Evolutionary conservation across 2,888 invertebrate species (phyloP).

Genomic region (Stenotaenia linearis): DNA sequence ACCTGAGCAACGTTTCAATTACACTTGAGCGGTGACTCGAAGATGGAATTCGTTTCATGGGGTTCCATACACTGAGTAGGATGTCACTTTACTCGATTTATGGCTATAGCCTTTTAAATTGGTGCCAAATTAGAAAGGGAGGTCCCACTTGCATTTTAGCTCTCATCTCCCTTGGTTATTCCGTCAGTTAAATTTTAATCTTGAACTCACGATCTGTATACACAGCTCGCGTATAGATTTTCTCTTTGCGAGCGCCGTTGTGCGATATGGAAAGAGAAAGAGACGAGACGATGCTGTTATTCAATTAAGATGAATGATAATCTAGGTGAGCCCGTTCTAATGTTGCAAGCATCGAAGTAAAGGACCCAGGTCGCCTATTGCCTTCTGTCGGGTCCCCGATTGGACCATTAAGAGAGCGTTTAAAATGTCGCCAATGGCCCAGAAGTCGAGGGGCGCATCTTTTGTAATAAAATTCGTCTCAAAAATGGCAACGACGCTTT

Average conservation of each 20-base stretch:
- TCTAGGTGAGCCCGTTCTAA: conserved; percentile 15
- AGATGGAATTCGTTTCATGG: conserved; percentile 4
- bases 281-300: not conserved
- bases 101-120: not conserved
- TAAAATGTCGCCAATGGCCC: conserved; percentile 20
- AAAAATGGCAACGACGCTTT: not conserved
- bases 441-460: not conserved
- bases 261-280: not conserved
- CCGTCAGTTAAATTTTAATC: conserved; percentile 24
- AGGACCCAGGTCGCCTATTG: conserved; percentile 12
- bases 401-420: conserved; percentile 1
- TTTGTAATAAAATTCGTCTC: conserved; percentile 7
- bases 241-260: not conserved
- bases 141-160: conserved; percentile 20
- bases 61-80: not conserved
- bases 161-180: conserved; percentile 20
- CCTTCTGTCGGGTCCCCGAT: conserved; percentile 3
- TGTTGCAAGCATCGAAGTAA: not conserved
- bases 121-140: conserved; percentile 24
- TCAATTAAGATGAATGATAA: conserved; percentile 24
- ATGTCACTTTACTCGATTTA: conserved; percentile 3
- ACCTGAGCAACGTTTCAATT: not conserved
- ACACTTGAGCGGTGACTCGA: not conserved
- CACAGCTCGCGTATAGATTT: not conserved
- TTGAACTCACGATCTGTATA: conserved; percentile 17